Base-by-base conservation (phyloP, 2,113 vertebrate genomes). In the Petrocephalus zakoni region DNA sequence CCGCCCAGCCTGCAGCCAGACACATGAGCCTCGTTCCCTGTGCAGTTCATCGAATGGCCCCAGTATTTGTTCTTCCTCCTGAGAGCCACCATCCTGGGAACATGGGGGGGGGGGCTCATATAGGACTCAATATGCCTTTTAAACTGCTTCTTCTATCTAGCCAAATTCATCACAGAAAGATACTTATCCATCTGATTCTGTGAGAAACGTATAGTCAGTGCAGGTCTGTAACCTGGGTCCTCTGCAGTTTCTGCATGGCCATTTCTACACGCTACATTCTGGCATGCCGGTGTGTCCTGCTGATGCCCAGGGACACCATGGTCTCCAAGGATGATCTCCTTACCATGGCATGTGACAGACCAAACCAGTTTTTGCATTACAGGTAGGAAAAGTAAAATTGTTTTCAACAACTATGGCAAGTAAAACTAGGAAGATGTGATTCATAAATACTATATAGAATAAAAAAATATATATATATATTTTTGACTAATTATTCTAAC, bases 1-100 rank as follows among this genome's bases (percentile, higher is more conserved):
- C 90, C 68, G 0, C 98, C 97, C 91, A 99, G 90, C 75, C 93
- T 96, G 92, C 98, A 99, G 85, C 95, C 94, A 4, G 97, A 96
- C 89, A 99, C 81, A 25, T 97, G 96, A 0, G 97, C 95, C 89
- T 99, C 98, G 0, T 92, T 98, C 56, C 98, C 98, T 0, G 92
- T 96, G 94, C 98, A 99, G 90, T 97, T 97, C 93, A 98, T 96
- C 0, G 96, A 96, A 90, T 96, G 98, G 0, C 94, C 88, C 97
- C 98, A 99, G 92, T 96, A 99, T 75, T 93, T 97, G 92, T 97
- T 97, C 94, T 96, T 98, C 92, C 95, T 96, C 0, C 96, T 94
- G 19, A 94, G 94, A 2, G 97, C 96, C 75, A 97, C 94, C 91
- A 96, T 93, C 91, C 98, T 99, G 90, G 0, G 34, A 87, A 47